Conservation (phyloP, 2,888 invertebrate genomes). For the Caenorhabditis panamensis region DNA sequence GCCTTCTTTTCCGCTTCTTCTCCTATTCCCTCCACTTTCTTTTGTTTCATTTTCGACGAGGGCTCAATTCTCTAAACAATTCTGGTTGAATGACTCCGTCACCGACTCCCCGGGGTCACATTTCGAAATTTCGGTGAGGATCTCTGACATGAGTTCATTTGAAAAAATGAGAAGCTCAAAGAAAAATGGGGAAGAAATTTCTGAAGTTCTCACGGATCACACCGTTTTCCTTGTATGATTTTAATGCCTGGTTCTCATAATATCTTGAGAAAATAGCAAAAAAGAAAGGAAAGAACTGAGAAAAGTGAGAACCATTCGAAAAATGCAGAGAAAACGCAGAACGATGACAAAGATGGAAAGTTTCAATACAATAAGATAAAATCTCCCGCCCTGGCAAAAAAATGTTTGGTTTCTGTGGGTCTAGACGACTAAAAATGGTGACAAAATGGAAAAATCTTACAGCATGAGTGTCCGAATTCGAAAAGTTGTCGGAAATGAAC, state of each 20-base stretch:
- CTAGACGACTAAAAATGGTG: background rate
- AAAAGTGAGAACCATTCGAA: background rate
- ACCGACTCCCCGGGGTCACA: constrained; percentile 15
- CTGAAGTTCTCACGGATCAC: constrained; percentile 4
- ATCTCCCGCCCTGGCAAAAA: background rate
- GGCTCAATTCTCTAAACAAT: constrained; percentile 16
- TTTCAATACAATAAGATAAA: constrained; percentile 11
- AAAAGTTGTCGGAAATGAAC: constrained; percentile 44
- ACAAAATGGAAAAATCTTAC: constrained; percentile 38
- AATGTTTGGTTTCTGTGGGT: too few species aligned
- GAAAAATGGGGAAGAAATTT: background rate
- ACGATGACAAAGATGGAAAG: background rate
- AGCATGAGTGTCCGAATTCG: constrained; percentile 37
- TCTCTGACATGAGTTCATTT: background rate
- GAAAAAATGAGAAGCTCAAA: background rate
- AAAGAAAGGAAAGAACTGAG: background rate
- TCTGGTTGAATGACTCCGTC: constrained; percentile 18
- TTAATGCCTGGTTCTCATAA: background rate
- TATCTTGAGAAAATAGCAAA: background rate
- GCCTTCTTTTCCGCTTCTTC: background rate
- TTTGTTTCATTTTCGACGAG: constrained; percentile 34
- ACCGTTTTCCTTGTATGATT: background rate
- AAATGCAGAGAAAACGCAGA: background rate
- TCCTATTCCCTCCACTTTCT: background rate
- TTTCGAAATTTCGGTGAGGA: constrained; percentile 20